Evolutionary conservation across 2,888 invertebrate genomes (phyloP), one percentile per base, ranked within the genome.

Genomic region (Slavum lentiscoides): DNA sequence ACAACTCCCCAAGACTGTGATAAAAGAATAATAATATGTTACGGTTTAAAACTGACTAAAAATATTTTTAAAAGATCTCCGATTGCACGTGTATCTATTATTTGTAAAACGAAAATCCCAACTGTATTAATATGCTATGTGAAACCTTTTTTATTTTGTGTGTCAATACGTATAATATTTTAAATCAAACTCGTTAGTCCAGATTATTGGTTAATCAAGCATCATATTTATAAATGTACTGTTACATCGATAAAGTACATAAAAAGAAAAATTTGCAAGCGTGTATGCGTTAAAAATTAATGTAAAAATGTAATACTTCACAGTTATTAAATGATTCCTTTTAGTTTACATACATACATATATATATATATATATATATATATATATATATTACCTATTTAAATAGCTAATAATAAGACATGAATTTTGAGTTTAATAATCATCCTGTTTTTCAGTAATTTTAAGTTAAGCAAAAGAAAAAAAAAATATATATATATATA

Each of bases 1-100:
- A 70, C 77, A 80, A 80, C 70, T 70, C 70, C 30, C 37, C 53
- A 80, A 80, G 77, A 70, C 70, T 80, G 77, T 77, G 77, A 77
- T 77, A 77, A 77, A 69, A 59, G 23, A 39, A 39, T 39, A 39
- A 39, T 68, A 69, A 62, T 77, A 62, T 55, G 62, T 53, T 77
- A 62, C 69, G 62, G 61, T 49, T 69, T 70, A 68, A 17, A 62
- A 49, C n/a, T 23, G 43, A n/a, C n/a, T n/a, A n/a, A n/a, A n/a
- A n/a, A n/a, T n/a, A n/a, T 9, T 53, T 53, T 13, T 53, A 11
- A 3, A 53, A 9, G 15, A 13, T 13, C 53, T 53, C 15, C 19
- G 39, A 4, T 39, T 39, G 39, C 8, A 39, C n/a, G n/a, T n/a
- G n/a, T n/a, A n/a, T n/a, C n/a, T n/a, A n/a, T n/a, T n/a, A n/a